Evolutionary conservation across 2,797 vertebrate species (phyloP).

Genomic region (Semotilus atromaculatus): DNA sequence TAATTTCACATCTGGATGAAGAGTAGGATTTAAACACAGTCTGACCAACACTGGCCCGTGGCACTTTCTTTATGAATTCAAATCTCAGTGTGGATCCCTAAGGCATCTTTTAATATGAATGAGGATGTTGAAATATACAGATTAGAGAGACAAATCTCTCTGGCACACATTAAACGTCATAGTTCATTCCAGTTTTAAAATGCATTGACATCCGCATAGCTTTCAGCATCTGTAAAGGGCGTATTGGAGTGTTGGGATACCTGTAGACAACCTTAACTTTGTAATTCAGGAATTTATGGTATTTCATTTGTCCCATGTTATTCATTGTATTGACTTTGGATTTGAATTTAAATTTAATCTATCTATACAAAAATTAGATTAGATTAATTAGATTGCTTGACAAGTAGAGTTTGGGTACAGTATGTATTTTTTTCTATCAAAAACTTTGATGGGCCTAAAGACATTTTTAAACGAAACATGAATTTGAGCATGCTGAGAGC

Average conservation of each 20-base stretch:
- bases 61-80: slow-evolving; percentile 56
- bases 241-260: neutral
- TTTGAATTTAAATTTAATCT: neutral
- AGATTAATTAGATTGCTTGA: no score
- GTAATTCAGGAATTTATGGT: neutral
- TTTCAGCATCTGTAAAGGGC: slow-evolving; percentile 12
- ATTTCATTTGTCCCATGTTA: neutral
- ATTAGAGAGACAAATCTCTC: slow-evolving; percentile 62
- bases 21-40: slow-evolving; percentile 36
- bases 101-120: slow-evolving; percentile 60
- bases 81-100: slow-evolving; percentile 47
- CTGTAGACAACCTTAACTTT: neutral
- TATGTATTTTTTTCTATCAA: neutral
- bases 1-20: slow-evolving; percentile 58
- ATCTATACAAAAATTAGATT: neutral
- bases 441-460: neutral
- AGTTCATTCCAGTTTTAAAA: slow-evolving; percentile 51
- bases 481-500: neutral
- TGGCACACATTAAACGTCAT: slow-evolving; percentile 35
- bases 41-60: slow-evolving; percentile 40
- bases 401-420: neutral
- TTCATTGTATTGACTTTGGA: neutral
- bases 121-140: slow-evolving; percentile 53
- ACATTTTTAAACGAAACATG: neutral
- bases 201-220: slow-evolving; percentile 15